A percentile compares a stretch with the other conserved stretches of the same genome.
Conservation (phyloP, 23 tunicate species). For the Styela plicata region DNA sequence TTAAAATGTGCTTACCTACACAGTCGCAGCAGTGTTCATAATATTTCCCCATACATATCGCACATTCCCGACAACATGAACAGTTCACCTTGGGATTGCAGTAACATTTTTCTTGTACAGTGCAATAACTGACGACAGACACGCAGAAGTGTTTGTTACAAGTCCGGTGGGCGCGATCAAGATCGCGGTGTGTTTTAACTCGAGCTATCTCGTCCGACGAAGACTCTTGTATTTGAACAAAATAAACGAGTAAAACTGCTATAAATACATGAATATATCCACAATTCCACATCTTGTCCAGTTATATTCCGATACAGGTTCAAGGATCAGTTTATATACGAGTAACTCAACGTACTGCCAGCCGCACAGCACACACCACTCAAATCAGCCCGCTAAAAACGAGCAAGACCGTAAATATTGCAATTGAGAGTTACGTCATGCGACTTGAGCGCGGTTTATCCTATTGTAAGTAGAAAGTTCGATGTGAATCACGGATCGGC, state of each 20-base stretch:
- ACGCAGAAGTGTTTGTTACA: slow-evolving; percentile 81
- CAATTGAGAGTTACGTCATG: not conserved
- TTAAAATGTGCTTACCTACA: slow-evolving; percentile 91
- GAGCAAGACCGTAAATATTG: not conserved
- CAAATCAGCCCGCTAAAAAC: not conserved
- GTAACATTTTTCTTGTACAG: slow-evolving; percentile 63
- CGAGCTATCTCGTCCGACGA: slow-evolving; percentile 16
- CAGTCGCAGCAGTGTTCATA: slow-evolving; percentile 91
- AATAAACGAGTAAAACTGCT: not conserved
- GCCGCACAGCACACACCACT: not conserved
- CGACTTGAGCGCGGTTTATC: not conserved
- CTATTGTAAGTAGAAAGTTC: not conserved
- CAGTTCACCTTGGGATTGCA: slow-evolving; percentile 74
- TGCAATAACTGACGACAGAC: slow-evolving; percentile 80
- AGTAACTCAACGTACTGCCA: not conserved
- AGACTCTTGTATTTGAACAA: not conserved
- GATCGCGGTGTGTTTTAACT: slow-evolving; percentile 35
- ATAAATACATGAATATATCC: too few relatives aligned
- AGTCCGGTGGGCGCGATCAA: slow-evolving; percentile 45
- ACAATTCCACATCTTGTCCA: too few relatives aligned
- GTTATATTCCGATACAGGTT: not conserved
- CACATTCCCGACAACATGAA: slow-evolving; percentile 87
- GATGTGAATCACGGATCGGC: not conserved
- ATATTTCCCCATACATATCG: slow-evolving; percentile 69
- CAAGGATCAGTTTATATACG: too few relatives aligned